Evolutionary conservation across 2,113 vertebrate genomes (phyloP), one percentile per base, ranked within the genome.

Genomic region (Callipepla squamata): DNA sequence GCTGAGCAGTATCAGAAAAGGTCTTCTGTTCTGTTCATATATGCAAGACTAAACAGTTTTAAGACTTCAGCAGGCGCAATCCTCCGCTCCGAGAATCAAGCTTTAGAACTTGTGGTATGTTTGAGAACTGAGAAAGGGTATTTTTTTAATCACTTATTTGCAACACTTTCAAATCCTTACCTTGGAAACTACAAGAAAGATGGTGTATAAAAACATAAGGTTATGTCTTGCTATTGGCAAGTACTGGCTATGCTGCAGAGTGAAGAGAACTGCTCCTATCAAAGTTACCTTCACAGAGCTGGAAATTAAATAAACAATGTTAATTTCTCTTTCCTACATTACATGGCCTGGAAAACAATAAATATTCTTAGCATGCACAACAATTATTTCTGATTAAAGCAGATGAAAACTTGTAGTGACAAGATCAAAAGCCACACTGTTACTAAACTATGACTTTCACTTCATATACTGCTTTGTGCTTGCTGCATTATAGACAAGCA

Each of bases 271-370:
- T 32, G 99, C 98, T 78, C 99, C 99, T 19, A 99, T 89, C 95
- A 99, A 97, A 80, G 98, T 99, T 86, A 99, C 94, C 97, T 99
- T 99, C 67, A 99, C 98, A 78, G 99, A 98, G 94, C 99, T 99
- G 93, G 61, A 97, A 98, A 96, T 51, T 69, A 96, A 97, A 89
- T 48, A 95, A 91, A 95, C 8, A 69, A 48, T 20, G 17, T 92
- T 81, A 96, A 70, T 81, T 88, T 94, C 32, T 78, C 61, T 74
- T 67, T 53, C 65, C 32, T 58, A 5, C 55, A 65, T 13, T 30
- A 38, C 6, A 20, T 26, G 2, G 25, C 20, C 42, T 65, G 26
- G 23, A 90, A 90, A 87, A 25, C 30, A 75, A n/a, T 26, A n/a
- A 11, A 30, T 9, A 6, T 44, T 75, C 38, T 61, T n/a, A 23